Base-by-base conservation (phyloP, 2,888 invertebrate genomes). In the Drosophila kanekoi region DNA sequence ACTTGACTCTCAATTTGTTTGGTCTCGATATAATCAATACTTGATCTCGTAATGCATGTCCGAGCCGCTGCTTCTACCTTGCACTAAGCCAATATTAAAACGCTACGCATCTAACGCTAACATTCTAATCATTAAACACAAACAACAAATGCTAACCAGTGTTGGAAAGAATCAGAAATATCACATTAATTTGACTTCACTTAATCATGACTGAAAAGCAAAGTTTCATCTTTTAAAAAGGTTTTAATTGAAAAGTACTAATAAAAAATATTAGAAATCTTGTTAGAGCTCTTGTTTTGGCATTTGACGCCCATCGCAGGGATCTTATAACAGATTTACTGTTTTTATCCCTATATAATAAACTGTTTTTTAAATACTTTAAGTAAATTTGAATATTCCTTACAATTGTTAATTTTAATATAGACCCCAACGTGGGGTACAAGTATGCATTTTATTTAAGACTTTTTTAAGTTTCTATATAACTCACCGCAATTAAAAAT, bases 41-140 rank as follows among this genome's bases (percentile, higher is more conserved):
- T 79, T 77, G 63, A 75, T 62, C 60, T 63, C 49, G 20, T 81
- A 82, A 73, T 77, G 88, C 86, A 82, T 84, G 87, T 58, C 68
- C 64, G 65, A 48, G 64, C 64, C 53, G 75, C 57, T 64, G 83
- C 71, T 74, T 72, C 65, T 56, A 52, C 69, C 71, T 82, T 47
- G 32, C 82, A 68, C 65, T 67, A 77, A 79, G 67, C 53, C 68
- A 40, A 51, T 48, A 52, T 52, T 47, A 59, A 76, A 76, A 68
- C 62, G 52, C 64, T 64, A 65, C 59, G 62, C 68, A 79, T 60
- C 60, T 78, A 61, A 28, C 28, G 28, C 65, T 70, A 58, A 75
- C 74, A 57, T 63, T 53, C 63, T 70, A 77, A 77, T 66, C 66
- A 58, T 58, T 41, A 52, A 47, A 38, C 40, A 18, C 9, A 23